Percentiles rank a stretch among this genome's conserved stretches.
Evolutionary conservation across 2,797 vertebrate genomes (phyloP).

Genomic region (Oceanodroma leucorhoa): DNA sequence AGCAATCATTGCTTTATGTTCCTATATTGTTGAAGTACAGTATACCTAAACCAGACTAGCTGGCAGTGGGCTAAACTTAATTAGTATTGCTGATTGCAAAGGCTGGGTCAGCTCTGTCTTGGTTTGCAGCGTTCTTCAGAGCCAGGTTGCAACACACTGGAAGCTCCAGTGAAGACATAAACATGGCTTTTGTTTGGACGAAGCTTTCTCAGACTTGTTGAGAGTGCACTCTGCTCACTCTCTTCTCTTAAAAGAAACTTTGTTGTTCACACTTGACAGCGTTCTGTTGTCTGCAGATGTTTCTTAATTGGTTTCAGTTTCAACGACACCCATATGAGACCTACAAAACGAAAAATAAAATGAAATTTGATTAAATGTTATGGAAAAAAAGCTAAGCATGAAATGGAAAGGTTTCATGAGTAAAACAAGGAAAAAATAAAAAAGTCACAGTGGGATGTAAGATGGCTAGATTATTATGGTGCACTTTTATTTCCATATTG

Average conservation of each 20-base stretch:
- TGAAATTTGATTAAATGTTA: constrained; percentile 16
- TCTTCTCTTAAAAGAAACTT: background rate
- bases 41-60: background rate
- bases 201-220: background rate
- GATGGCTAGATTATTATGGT: background rate
- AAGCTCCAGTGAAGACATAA: background rate
- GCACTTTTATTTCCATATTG: background rate
- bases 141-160: background rate
- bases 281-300: background rate
- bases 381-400: background rate
- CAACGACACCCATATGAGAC: background rate
- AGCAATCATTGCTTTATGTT: background rate
- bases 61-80: background rate
- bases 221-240: background rate
- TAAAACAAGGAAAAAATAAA: background rate
- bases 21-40: background rate
- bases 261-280: background rate
- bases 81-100: background rate
- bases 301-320: constrained; percentile 37
- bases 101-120: background rate
- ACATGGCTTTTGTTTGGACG: background rate
- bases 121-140: background rate
- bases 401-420: background rate
- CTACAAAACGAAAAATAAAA: constrained; percentile 16
- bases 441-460: background rate